Conservation (phyloP, 1,140 invertebrate species). For the Uloborus diversus region DNA sequence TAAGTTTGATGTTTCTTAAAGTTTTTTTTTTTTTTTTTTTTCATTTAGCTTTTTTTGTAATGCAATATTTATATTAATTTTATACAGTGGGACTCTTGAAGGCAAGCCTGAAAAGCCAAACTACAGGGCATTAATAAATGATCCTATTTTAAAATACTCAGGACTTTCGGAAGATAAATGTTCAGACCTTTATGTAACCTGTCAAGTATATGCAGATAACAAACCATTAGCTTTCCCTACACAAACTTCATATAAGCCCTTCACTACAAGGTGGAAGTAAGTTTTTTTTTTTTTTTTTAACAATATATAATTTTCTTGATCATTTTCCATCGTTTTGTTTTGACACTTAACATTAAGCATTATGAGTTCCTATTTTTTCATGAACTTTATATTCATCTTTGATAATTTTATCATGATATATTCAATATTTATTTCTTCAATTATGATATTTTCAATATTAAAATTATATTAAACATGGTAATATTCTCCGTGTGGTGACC, state of each 20-base stretch:
- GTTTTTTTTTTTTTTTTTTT: background rate
- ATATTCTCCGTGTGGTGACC: too few relatives aligned
- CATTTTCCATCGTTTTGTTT: too few relatives aligned
- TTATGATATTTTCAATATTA: too few relatives aligned
- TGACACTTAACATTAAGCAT: too few relatives aligned
- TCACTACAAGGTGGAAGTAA: conserved; percentile 92
- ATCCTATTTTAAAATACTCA: conserved; percentile 91
- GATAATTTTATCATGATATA: too few relatives aligned
- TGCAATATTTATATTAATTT: conserved; percentile 46
- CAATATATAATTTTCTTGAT: too few relatives aligned
- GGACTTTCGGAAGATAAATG: conserved; percentile 81
- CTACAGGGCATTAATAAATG: conserved; percentile 84
- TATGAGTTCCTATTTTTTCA: too few relatives aligned
- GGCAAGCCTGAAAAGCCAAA: conserved; percentile 85
- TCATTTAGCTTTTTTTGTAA: background rate
- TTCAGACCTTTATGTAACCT: conserved; percentile 87
- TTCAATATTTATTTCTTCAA: too few relatives aligned
- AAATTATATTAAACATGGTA: too few relatives aligned
- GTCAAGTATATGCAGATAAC: conserved; percentile 87
- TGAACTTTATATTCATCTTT: too few relatives aligned
- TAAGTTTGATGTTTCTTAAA: background rate
- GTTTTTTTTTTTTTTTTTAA: conserved; percentile 60
- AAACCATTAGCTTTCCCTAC: conserved; percentile 86
- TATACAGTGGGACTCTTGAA: conserved; percentile 89
- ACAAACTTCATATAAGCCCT: conserved; percentile 91